Conservation (phyloP, 2,113 vertebrate genomes). For the Cynoglossus semilaevis region DNA sequence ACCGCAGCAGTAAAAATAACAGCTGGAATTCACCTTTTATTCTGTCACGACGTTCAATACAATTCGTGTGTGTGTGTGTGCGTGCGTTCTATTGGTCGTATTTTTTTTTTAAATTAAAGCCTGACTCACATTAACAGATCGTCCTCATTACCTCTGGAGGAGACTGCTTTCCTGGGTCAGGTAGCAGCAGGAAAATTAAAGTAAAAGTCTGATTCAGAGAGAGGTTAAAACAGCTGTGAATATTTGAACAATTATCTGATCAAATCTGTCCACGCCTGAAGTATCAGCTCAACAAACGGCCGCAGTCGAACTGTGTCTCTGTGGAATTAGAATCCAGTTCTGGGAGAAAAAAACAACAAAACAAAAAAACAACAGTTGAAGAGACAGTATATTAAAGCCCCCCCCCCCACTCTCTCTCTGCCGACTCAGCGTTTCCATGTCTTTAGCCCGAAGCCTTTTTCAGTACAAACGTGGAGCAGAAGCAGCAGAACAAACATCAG, state of each 20-base stretch:
- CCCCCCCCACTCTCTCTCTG: too few relatives aligned
- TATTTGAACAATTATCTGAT: slow-evolving; percentile 36
- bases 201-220: slow-evolving; percentile 4
- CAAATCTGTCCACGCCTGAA: slow-evolving; percentile 25
- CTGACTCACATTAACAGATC: slow-evolving; percentile 21
- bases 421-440: too few relatives aligned
- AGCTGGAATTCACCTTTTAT: too few relatives aligned
- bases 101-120: slow-evolving; percentile 43
- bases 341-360: slow-evolving; percentile 23
- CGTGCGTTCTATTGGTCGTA: slow-evolving; percentile 22
- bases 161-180: slow-evolving; percentile 8
- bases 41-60: too few relatives aligned
- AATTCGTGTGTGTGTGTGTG: neutral
- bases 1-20: too few relatives aligned
- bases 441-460: too few relatives aligned
- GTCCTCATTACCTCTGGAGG: slow-evolving; percentile 33
- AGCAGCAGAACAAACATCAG: too few relatives aligned
- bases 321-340: too few relatives aligned
- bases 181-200: slow-evolving; percentile 4
- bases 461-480: too few relatives aligned
- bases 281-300: slow-evolving; percentile 22
- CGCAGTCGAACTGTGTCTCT: too few relatives aligned
- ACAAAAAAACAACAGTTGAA: too few relatives aligned
- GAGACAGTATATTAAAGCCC: too few relatives aligned
- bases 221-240: slow-evolving; percentile 14